These are phyloP conservation scores for Halichondria panicea DNA, from an alignment of 37 sponge, comb jelly and placozoan species.

Conservation along the genomic window DNA sequence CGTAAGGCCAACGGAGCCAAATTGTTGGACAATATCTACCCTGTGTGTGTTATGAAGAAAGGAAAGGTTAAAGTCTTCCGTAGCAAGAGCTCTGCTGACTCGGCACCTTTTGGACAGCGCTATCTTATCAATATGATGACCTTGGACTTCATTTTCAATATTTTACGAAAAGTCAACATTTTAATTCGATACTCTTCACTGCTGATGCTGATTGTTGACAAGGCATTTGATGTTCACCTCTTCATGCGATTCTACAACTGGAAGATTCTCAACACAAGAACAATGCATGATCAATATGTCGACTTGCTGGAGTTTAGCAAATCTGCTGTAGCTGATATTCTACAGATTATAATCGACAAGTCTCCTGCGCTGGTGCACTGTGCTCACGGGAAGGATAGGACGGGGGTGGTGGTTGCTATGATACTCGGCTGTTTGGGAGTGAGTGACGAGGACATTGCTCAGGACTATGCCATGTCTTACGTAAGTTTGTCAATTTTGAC, in stretches of 20 bases:
- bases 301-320: constrained; percentile 74
- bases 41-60: constrained; percentile 46
- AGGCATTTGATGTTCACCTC: constrained; percentile 53
- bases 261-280: constrained; percentile 50
- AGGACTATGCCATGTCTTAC: constrained; percentile 81
- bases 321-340: constrained; percentile 49
- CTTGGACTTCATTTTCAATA: constrained; percentile 58
- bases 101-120: constrained; percentile 13
- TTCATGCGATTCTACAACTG: constrained; percentile 74
- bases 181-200: constrained; percentile 70
- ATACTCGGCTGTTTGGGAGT: constrained; percentile 72
- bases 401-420: constrained; percentile 70
- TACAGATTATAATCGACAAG: constrained; percentile 51
- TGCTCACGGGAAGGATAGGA: constrained; percentile 90
- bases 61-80: constrained; percentile 34
- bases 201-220: constrained; percentile 63
- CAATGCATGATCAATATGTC: constrained; percentile 62
- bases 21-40: constrained; percentile 43
- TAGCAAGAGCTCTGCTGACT: not conserved
- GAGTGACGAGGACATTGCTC: constrained; percentile 65
- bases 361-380: constrained; percentile 81
- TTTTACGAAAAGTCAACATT: constrained; percentile 60
- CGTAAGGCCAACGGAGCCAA: constrained; percentile 63
- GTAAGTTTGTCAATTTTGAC: constrained; percentile 7
- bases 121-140: constrained; percentile 70